Evolutionary conservation across 2,113 vertebrate species (phyloP).

Genomic region (Nothoprocta perdicaria): DNA sequence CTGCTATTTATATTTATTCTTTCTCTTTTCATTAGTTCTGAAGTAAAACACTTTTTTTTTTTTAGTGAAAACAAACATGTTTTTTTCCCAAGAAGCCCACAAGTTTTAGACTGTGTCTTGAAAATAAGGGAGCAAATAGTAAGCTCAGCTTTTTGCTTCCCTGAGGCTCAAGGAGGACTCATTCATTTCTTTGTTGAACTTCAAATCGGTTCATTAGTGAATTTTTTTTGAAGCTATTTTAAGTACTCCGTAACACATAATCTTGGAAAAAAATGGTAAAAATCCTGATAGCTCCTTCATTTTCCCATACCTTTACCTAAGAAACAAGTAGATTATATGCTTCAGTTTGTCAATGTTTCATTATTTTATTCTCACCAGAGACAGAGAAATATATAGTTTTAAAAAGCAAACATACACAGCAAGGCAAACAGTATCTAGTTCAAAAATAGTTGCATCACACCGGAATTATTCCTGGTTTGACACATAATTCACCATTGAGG

Average conservation of each 20-base stretch:
- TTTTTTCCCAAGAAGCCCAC: neutral
- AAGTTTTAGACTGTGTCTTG: neutral
- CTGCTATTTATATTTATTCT: neutral
- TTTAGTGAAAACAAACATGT: accelerated
- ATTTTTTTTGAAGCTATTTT: neutral
- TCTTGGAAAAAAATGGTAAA: neutral
- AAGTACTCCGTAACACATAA: accelerated
- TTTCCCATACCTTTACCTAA: neutral
- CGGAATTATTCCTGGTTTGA: neutral
- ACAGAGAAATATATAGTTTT: neutral
- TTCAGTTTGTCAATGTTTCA: neutral
- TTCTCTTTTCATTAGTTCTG: neutral
- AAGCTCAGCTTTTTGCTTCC: neutral
- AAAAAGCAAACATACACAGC: neutral
- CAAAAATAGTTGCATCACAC: neutral
- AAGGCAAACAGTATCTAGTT: neutral
- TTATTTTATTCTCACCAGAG: neutral
- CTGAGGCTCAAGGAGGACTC: accelerated
- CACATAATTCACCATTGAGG: neutral
- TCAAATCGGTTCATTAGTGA: neutral
- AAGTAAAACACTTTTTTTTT: accelerated
- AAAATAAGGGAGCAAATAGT: accelerated
- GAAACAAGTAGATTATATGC: accelerated
- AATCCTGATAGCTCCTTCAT: neutral
- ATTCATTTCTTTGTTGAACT: neutral